phyloP scores from a whole-genome alignment of 2,888 invertebrate genomes.

The Neoaliturus tenellus region DNA sequence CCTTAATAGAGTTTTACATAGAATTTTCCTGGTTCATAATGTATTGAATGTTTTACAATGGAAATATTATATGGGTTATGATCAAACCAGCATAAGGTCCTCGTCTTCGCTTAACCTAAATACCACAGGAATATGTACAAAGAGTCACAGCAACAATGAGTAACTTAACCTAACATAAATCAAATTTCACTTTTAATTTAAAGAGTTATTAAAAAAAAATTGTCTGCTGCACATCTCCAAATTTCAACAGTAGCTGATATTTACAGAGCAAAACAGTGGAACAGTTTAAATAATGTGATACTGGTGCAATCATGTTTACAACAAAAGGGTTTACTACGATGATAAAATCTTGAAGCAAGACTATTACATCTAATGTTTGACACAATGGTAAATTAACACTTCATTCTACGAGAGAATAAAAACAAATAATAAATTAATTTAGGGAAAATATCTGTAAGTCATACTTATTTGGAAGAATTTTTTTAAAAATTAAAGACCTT shows the following conservation, averaged over 20 bases:
- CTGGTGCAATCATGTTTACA: too few species aligned
- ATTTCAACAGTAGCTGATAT: neutral
- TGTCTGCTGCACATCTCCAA: neutral
- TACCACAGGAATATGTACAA: conserved; percentile 35
- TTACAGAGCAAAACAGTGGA: conserved; percentile 16
- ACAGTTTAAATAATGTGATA: neutral
- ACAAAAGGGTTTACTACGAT: too few species aligned
- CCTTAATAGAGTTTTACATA: too few species aligned
- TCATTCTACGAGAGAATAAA: too few species aligned
- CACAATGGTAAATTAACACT: too few species aligned
- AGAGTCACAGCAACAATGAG: conserved; percentile 32
- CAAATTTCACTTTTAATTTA: neutral
- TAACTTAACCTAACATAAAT: conserved; percentile 40
- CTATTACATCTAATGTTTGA: too few species aligned
- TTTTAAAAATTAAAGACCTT: too few species aligned
- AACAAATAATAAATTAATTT: too few species aligned
- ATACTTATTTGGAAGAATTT: too few species aligned
- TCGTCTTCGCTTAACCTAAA: neutral
- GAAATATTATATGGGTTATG: neutral
- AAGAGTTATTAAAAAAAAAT: neutral
- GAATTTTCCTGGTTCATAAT: too few species aligned
- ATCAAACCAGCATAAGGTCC: neutral
- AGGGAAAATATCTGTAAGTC: too few species aligned
- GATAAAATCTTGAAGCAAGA: too few species aligned
- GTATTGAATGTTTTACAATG: neutral